Evolutionary conservation across 2,888 invertebrate genomes (phyloP), one percentile per base, ranked within the genome.

Genomic region (Margaritifera margaritifera): DNA sequence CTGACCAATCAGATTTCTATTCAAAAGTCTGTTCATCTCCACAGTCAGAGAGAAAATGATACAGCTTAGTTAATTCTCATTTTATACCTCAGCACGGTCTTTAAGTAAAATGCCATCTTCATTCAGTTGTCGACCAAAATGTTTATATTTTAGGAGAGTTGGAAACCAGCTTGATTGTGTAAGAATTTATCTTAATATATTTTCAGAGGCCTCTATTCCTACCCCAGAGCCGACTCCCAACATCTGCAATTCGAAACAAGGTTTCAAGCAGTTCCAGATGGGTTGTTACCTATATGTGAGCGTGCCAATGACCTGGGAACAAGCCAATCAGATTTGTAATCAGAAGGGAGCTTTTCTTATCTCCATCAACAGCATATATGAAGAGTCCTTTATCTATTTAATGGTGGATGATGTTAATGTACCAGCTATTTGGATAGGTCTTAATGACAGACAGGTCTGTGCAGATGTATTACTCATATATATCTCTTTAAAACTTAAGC

Each of bases 211-310:
- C 6, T 54, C 66, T 20, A 77, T 83, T 4, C 62, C 74, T 4
- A 84, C 83, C 0, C 75, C 79, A 11, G 80, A 78, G 42, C 76
- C 81, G 15, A 69, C 78, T 8, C 80, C 80, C 11, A 84, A 79
- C 65, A 74, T 80, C 4, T 84, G 83, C 68, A 75, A 79, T 55
- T 59, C 69, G 51, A 62, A 68, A 27, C 76, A 73, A 54, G 78
- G 80, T 8, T 83, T 75, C 60, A 65, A 72, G 53, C 80, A 82
- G 24, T 80, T 79, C 61, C 65, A 73, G 52, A 74, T 68, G n/a
- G 78, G 71, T 57, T 85, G 85, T 65, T 82, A 82, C 67, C 66
- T 75, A 64, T 75, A 72, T 59, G 64, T 81, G n/a, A 24, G 64
- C 1, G 64, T 50, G 20, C 62, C 77, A 1, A 61, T 61, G 56